Percentiles rank a stretch among this genome's conserved stretches.
Evolutionary conservation across 2,797 vertebrate species (phyloP).

Genomic region (Cyclopterus lumpus): DNA sequence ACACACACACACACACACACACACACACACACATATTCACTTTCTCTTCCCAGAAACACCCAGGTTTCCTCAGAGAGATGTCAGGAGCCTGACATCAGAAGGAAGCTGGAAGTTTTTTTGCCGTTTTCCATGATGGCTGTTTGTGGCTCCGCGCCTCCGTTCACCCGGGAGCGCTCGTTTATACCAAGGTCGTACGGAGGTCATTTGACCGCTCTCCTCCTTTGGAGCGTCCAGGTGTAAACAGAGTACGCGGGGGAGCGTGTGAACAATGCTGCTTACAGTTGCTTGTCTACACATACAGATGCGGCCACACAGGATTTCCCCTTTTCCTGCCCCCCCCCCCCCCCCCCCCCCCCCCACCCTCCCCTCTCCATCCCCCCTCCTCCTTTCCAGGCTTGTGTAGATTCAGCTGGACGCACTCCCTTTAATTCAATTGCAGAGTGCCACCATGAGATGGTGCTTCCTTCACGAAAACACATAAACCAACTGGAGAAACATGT

Average conservation of each 20-base stretch:
- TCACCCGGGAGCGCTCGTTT: conserved; percentile 25
- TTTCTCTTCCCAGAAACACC: neutral
- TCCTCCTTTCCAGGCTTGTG: neutral
- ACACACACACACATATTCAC: too few species aligned
- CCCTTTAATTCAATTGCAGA: neutral
- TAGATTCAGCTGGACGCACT: neutral
- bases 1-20: conserved; percentile 8
- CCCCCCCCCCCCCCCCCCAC: too few species aligned
- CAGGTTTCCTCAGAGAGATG: conserved; percentile 17
- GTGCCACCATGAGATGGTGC: neutral
- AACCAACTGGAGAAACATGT: neutral
- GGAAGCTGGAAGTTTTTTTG: too few species aligned
- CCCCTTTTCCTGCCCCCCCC: too few species aligned
- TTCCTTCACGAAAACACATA: too few species aligned
- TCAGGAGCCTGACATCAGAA: conserved; percentile 15
- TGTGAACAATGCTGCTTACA: neutral
- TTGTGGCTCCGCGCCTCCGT: neutral
- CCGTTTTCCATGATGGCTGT: conserved; percentile 30
- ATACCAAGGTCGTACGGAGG: neutral
- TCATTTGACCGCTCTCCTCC: too few species aligned
- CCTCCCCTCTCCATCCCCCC: too few species aligned
- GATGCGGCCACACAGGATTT: neutral
- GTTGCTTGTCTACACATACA: neutral
- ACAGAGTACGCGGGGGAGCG: neutral
- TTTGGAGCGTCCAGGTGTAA: neutral